phyloP scores from a whole-genome alignment of 2,888 invertebrate species.

The Nomada hirtipes region DNA sequence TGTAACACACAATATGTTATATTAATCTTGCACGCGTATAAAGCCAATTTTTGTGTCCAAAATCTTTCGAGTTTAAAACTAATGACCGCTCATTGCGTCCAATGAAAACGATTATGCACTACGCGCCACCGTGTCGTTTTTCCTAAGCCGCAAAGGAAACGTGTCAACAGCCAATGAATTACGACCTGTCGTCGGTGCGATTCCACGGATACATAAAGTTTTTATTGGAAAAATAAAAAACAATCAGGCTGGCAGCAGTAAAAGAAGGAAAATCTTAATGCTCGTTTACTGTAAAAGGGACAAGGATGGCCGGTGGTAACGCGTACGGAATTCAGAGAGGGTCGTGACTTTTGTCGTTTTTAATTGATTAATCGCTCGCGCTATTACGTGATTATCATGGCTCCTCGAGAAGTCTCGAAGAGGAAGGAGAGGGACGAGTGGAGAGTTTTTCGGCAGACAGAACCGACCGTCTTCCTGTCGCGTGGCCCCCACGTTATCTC shows the following conservation, averaged over 20 bases:
- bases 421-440: conserved; percentile 44
- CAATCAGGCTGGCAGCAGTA: conserved; percentile 9
- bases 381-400: conserved; percentile 77
- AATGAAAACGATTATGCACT: too few species aligned
- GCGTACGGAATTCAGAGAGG: conserved; percentile 60
- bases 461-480: conserved; percentile 82
- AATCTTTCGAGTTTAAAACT: too few species aligned
- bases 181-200: neutral
- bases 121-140: too few species aligned
- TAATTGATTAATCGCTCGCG: conserved; percentile 80
- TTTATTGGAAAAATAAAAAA: neutral
- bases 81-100: too few species aligned
- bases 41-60: too few species aligned
- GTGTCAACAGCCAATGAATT: neutral
- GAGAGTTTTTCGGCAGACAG: conserved; percentile 50
- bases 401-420: conserved; percentile 57
- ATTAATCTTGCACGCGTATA: too few species aligned
- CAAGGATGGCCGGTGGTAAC: conserved; percentile 23
- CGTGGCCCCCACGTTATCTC: conserved; percentile 82
- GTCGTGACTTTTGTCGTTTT: conserved; percentile 70
- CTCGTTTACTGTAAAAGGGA: conserved; percentile 49
- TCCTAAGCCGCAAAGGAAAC: too few species aligned
- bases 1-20: too few species aligned
- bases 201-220: neutral
- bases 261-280: conserved; percentile 43